phyloP scores from a whole-genome alignment of 2,888 invertebrate species.

The Sceliomorpha sp. region DNA sequence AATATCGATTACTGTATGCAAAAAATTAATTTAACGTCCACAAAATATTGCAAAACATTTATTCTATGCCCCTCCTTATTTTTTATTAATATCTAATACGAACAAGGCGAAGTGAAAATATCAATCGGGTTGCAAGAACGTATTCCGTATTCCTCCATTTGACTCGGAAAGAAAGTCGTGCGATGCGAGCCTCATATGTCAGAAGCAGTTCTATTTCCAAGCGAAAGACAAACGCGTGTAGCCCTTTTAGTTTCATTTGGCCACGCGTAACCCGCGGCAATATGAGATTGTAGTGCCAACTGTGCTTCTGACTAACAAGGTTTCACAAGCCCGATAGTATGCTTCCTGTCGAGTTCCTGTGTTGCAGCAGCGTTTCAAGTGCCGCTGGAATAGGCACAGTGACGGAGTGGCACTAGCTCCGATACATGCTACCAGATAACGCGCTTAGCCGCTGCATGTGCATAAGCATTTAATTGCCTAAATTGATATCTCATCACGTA shows the following conservation, averaged over 20 bases:
- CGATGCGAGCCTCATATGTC: constrained; percentile 9
- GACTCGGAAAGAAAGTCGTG: too few species aligned
- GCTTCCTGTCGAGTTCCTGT: constrained; percentile 57
- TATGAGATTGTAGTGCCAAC: constrained; percentile 69
- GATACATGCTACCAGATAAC: constrained; percentile 72
- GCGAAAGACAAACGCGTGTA: constrained; percentile 47
- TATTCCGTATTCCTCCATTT: too few species aligned
- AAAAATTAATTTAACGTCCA: too few species aligned
- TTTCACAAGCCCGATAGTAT: constrained; percentile 62
- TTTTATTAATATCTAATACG: too few species aligned
- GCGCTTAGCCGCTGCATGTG: constrained; percentile 66
- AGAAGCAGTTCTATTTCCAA: constrained; percentile 19
- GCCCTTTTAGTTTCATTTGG: constrained; percentile 58
- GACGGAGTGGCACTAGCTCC: constrained; percentile 46
- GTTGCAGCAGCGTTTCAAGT: constrained; percentile 47
- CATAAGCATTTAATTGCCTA: constrained; percentile 72
- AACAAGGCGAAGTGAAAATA: too few species aligned
- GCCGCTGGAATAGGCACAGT: constrained; percentile 24
- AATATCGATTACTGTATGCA: too few species aligned
- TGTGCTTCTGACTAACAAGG: constrained; percentile 67
- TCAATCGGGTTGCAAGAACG: too few species aligned
- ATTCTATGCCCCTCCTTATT: too few species aligned
- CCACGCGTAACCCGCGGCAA: constrained; percentile 55
- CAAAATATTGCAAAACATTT: too few species aligned
- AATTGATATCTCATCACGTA: constrained; percentile 68